These are phyloP conservation scores for Heteropelma amictum DNA, from an alignment of 2,888 invertebrate genomes.

Conservation along the genomic window DNA sequence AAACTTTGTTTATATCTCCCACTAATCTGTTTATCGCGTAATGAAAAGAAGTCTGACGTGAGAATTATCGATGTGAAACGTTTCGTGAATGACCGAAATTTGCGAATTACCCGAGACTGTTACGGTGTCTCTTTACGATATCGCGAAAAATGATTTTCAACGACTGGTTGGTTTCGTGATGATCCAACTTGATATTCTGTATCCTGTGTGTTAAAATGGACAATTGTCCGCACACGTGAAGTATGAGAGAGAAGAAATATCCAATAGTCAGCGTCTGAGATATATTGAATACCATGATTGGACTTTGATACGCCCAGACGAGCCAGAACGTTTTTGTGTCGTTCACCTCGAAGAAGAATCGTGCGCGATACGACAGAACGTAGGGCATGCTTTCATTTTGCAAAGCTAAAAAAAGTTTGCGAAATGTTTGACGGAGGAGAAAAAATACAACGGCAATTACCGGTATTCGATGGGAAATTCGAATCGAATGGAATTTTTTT, in stretches of 20 bases:
- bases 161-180: neutral
- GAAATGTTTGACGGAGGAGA: neutral
- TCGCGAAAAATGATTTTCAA: neutral
- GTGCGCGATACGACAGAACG: constrained; percentile 39
- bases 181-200: neutral
- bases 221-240: constrained; percentile 40
- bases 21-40: neutral
- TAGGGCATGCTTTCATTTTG: constrained; percentile 39
- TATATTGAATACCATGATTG: constrained; percentile 37
- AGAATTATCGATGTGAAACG: neutral
- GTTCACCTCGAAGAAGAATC: constrained; percentile 35
- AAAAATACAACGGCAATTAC: neutral
- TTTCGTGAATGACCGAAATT: neutral
- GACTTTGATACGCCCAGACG: constrained; percentile 36
- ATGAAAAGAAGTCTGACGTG: too few relatives aligned
- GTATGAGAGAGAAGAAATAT: constrained; percentile 23
- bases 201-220: constrained; percentile 35
- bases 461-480: too few relatives aligned
- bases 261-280: constrained; percentile 35
- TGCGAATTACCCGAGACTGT: constrained; percentile 1
- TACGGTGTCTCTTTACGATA: constrained; percentile 28
- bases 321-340: constrained; percentile 33
- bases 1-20: constrained; percentile 35
- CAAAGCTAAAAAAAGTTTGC: constrained; percentile 17
- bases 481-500: too few relatives aligned